Conservation (phyloP, 23 tunicate species). For the Trididemnum clinides region DNA sequence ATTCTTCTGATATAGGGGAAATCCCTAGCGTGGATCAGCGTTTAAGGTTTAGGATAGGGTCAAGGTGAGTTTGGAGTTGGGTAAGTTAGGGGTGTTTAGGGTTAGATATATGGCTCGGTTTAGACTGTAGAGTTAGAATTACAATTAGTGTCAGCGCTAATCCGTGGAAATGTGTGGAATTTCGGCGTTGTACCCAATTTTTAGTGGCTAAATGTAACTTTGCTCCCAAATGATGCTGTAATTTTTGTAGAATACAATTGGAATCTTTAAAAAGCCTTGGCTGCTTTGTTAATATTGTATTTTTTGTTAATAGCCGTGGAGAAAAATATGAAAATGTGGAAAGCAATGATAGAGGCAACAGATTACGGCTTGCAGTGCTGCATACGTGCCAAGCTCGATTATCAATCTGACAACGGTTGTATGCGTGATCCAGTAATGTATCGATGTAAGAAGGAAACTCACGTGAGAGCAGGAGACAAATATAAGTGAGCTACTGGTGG, state of each 20-base stretch:
- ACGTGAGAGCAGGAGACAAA: slow-evolving; percentile 80
- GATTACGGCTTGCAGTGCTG: slow-evolving; percentile 78
- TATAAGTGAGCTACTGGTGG: slow-evolving; percentile 70
- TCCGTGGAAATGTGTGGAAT: too few species aligned
- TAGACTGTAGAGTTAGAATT: too few species aligned
- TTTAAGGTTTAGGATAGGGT: too few species aligned
- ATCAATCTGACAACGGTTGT: slow-evolving; percentile 86
- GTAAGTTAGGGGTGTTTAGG: not conserved
- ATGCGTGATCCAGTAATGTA: slow-evolving; percentile 97
- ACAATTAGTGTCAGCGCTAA: too few species aligned
- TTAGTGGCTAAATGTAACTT: too few species aligned
- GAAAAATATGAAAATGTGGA: slow-evolving; percentile 89
- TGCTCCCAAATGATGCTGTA: too few species aligned
- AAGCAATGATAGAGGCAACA: slow-evolving; percentile 76
- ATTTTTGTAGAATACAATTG: too few species aligned
- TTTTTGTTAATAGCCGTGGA: slow-evolving; percentile 51
- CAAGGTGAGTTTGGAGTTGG: not conserved
- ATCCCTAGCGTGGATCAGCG: too few species aligned
- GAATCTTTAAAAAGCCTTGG: too few species aligned
- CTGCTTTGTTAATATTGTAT: not conserved
- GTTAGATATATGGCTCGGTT: too few species aligned
- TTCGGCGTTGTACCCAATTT: too few species aligned
- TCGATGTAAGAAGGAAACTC: slow-evolving; percentile 88
- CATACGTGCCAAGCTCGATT: slow-evolving; percentile 93
- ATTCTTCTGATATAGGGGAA: too few species aligned